These are phyloP conservation scores for Melinopterus prodromus DNA, from an alignment of 2,888 invertebrate species.

Conservation along the genomic window DNA sequence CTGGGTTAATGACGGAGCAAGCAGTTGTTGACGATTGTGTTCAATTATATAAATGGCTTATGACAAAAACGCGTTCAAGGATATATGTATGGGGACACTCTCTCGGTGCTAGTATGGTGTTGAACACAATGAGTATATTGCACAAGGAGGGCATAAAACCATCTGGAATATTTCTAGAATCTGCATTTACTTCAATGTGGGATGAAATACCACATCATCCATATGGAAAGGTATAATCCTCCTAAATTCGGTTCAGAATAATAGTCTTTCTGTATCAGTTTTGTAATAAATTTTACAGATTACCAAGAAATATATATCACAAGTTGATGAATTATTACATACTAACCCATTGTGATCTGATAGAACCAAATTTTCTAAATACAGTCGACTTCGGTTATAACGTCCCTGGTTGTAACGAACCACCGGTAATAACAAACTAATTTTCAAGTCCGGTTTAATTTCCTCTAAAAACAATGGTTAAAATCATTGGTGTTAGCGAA, in stretches of 20 bases:
- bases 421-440: too few species aligned
- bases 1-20: slow-evolving; percentile 51
- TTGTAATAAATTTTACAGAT: too few species aligned
- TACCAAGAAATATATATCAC: too few species aligned
- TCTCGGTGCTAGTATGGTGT: slow-evolving; percentile 53
- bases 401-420: too few species aligned
- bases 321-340: too few species aligned
- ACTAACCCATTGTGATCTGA: too few species aligned
- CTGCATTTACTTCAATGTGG: slow-evolving; percentile 52
- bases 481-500: too few species aligned
- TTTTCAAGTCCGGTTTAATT: too few species aligned
- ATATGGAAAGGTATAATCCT: slow-evolving; percentile 45
- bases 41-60: slow-evolving; percentile 54
- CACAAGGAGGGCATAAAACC: slow-evolving; percentile 45
- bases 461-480: too few species aligned
- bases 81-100: slow-evolving; percentile 58
- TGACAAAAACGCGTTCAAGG: slow-evolving; percentile 45
- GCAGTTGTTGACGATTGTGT: slow-evolving; percentile 54
- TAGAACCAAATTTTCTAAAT: too few species aligned
- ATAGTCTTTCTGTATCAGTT: too few species aligned
- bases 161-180: slow-evolving; percentile 52
- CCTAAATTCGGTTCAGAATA: background rate
- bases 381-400: too few species aligned
- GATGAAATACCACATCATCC: slow-evolving; percentile 51
- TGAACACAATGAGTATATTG: slow-evolving; percentile 49